Conservation (phyloP, 2,113 vertebrate species). For the Syrrhaptes paradoxus region DNA sequence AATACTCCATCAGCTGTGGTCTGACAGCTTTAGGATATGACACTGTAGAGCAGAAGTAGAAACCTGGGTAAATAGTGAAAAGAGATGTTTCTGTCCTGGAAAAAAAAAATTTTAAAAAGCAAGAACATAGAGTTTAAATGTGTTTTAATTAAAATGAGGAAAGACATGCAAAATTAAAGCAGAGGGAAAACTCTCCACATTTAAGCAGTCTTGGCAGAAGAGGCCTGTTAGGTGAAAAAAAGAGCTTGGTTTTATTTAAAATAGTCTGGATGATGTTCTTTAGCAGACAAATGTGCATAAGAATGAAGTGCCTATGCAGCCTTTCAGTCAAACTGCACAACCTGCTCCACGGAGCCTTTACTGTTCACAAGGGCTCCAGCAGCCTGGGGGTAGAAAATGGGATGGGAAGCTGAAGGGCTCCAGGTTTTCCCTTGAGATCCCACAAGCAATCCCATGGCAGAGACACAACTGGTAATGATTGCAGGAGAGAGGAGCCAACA, state of each 20-base stretch:
- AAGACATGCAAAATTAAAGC: neutral
- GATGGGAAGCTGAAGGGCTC: neutral
- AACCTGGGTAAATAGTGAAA: neutral
- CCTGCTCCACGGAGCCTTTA: fast-evolving
- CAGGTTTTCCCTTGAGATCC: neutral
- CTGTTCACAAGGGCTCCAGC: neutral
- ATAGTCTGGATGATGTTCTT: neutral
- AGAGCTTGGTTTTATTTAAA: neutral
- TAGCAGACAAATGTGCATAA: neutral
- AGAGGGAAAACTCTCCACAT: neutral
- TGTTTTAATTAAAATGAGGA: neutral
- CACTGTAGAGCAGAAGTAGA: neutral
- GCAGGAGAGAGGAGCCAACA: neutral
- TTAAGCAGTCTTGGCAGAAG: neutral
- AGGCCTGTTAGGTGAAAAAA: neutral
- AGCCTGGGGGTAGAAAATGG: neutral
- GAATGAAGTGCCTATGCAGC: neutral
- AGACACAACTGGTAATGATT: neutral
- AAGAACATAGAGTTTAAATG: neutral
- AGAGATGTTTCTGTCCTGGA: neutral
- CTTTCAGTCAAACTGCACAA: neutral
- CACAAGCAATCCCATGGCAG: neutral
- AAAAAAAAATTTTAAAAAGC: neutral
- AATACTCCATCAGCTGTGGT: neutral
- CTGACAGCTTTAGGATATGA: neutral